phyloP scores from a whole-genome alignment of 53 echinoderm and acorn worm genomes.

The Astropecten irregularis region DNA sequence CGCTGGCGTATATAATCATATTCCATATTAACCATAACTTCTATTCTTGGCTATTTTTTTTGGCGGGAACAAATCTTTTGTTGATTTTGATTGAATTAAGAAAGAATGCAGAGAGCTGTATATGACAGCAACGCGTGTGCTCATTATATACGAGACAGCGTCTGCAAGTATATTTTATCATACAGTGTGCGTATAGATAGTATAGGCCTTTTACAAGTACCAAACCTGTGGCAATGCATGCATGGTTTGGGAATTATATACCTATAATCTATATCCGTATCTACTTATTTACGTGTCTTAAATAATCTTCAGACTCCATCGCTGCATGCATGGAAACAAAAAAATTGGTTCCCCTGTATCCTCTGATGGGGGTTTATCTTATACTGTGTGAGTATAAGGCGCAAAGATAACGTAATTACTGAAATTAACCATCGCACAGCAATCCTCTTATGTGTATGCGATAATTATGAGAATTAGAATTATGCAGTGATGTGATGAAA shows the following conservation, averaged over 20 bases:
- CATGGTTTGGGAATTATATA: neutral
- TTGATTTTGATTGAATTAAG: conserved; percentile 2
- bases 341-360: neutral
- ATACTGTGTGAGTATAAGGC: conserved; percentile 22
- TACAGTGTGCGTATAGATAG: too few relatives aligned
- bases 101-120: neutral
- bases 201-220: neutral
- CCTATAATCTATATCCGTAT: too few relatives aligned
- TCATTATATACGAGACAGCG: neutral
- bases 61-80: conserved; percentile 23
- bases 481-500: too few relatives aligned
- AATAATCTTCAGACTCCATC: neutral
- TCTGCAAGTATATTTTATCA: neutral
- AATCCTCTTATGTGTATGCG: conserved; percentile 38
- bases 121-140: neutral
- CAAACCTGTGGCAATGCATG: conserved; percentile 43
- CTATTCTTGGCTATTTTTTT: too few relatives aligned
- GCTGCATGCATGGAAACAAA: too few relatives aligned
- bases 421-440: conserved; percentile 35
- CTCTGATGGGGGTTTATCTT: too few relatives aligned
- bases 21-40: too few relatives aligned
- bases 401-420: conserved; percentile 53
- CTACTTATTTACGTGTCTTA: conserved; percentile 37
- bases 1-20: conserved; percentile 1
- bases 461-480: conserved; percentile 24